Conservation (phyloP, 2,113 vertebrate genomes). For the Todiramphus chloris region DNA sequence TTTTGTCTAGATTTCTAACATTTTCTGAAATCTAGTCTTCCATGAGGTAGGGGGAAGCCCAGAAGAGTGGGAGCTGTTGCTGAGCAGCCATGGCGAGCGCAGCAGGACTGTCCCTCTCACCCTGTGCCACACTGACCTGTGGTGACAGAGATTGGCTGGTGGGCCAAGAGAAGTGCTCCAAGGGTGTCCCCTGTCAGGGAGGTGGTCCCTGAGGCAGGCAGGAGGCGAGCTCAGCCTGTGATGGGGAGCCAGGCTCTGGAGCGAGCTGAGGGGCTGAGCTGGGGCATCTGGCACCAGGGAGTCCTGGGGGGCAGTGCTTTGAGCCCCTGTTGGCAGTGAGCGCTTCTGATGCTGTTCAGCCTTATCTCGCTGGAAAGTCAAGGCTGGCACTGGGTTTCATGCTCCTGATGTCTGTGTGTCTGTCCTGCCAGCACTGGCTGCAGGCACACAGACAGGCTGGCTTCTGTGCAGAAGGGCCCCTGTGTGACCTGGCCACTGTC, state of each 20-base stretch:
- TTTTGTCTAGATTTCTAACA: not conserved
- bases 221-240: not conserved
- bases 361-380: not conserved
- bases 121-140: not conserved
- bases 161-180: not conserved
- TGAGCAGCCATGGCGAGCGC: not conserved
- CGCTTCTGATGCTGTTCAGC: not conserved
- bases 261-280: rapidly evolving
- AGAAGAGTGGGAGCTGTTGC: not conserved
- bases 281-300: rapidly evolving
- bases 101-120: not conserved
- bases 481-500: rapidly evolving
- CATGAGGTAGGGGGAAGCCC: not conserved
- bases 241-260: not conserved
- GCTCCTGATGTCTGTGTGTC: not conserved
- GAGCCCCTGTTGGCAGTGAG: rapidly evolving
- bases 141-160: rapidly evolving
- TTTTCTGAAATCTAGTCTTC: not conserved
- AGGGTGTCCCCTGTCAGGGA: rapidly evolving
- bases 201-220: not conserved
- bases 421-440: not conserved
- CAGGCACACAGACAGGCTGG: not conserved
- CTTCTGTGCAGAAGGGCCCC: rapidly evolving
- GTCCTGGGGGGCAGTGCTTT: rapidly evolving
- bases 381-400: too few relatives aligned